Evolutionary conservation across 2,797 vertebrate genomes (phyloP).

Genomic region (Myotis pilosus): DNA sequence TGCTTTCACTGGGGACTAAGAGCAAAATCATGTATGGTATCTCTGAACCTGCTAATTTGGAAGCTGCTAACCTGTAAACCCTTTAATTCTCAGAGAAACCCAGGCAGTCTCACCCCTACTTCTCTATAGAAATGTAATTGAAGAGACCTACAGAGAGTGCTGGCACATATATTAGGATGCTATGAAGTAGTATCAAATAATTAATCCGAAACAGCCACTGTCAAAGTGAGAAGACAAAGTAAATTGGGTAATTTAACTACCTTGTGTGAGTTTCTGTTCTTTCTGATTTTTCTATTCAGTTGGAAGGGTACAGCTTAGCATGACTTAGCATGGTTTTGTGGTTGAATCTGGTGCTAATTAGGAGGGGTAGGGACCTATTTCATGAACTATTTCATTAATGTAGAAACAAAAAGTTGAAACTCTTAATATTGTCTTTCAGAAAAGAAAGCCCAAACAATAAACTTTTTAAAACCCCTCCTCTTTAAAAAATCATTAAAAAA

Average conservation of each 20-base stretch:
- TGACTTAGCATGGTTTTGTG: conserved; percentile 42
- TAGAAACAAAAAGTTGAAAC: conserved; percentile 18
- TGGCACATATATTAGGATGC: conserved; percentile 47
- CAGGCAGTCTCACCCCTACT: conserved; percentile 18
- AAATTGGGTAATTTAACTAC: conserved; percentile 61
- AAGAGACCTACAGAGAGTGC: conserved; percentile 45
- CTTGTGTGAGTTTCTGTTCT: conserved; percentile 50
- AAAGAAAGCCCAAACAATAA: background rate
- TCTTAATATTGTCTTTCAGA: background rate
- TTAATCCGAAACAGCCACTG: conserved; percentile 68
- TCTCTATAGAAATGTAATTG: conserved; percentile 57
- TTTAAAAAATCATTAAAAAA: conserved; percentile 11
- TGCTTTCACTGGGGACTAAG: conserved; percentile 43
- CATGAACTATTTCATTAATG: conserved; percentile 15
- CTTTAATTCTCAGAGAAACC: conserved; percentile 66
- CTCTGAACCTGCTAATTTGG: conserved; percentile 59
- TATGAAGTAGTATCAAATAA: conserved; percentile 58
- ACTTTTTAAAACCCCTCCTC: background rate
- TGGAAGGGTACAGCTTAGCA: conserved; percentile 7
- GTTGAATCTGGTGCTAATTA: background rate
- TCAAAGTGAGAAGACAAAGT: conserved; percentile 50
- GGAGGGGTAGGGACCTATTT: background rate
- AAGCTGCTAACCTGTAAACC: conserved; percentile 56
- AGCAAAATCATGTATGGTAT: background rate
- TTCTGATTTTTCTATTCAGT: conserved; percentile 45